These are phyloP conservation scores for Ecliptopera silaceata DNA, from an alignment of 2,888 invertebrate genomes.

Conservation along the genomic window DNA sequence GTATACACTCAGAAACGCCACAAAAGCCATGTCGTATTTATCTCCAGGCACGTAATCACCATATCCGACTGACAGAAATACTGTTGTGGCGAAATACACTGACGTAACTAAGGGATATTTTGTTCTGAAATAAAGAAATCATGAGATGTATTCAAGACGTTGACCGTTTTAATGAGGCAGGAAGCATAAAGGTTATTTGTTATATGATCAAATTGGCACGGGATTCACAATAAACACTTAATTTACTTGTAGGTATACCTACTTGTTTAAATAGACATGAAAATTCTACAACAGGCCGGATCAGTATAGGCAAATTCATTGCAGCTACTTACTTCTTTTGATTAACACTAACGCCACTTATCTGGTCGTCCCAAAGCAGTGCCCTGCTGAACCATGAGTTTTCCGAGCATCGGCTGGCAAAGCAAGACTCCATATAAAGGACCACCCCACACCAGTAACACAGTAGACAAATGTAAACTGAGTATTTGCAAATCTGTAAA, in stretches of 20 bases:
- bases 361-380: slow-evolving; percentile 53
- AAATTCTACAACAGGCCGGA: background rate
- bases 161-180: too few relatives aligned
- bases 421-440: slow-evolving; percentile 78
- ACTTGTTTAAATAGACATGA: background rate
- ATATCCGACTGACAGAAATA: slow-evolving; percentile 71
- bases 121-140: slow-evolving; percentile 49
- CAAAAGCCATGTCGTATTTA: slow-evolving; percentile 68
- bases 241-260: background rate
- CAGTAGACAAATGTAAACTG: slow-evolving; percentile 67
- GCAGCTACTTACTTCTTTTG: slow-evolving; percentile 46
- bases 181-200: too few relatives aligned
- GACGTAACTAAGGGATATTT: slow-evolving; percentile 65
- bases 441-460: slow-evolving; percentile 81
- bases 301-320: background rate
- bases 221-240: too few relatives aligned
- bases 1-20: slow-evolving; percentile 72
- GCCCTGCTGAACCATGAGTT: slow-evolving; percentile 76
- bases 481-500: slow-evolving; percentile 71
- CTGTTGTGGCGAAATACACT: slow-evolving; percentile 73
- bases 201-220: too few relatives aligned
- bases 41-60: slow-evolving; percentile 77
- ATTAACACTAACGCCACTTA: slow-evolving; percentile 25
- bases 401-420: slow-evolving; percentile 70
- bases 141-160: background rate